These are phyloP conservation scores for Anoplolepis gracilipes DNA, from an alignment of 1,140 invertebrate genomes.

Conservation along the genomic window DNA sequence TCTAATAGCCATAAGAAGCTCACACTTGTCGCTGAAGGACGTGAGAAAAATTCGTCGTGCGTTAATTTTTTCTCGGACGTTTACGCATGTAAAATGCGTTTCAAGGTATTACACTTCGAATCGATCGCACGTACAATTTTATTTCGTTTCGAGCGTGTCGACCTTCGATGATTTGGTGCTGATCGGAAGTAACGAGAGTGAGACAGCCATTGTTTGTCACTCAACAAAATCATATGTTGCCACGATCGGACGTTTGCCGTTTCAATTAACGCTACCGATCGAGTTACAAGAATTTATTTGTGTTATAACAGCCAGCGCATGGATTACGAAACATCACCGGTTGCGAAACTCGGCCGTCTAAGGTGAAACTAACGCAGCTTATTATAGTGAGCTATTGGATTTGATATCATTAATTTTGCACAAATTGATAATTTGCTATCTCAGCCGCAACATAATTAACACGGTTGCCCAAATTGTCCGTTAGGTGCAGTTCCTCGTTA, in stretches of 20 bases:
- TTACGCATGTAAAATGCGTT: constrained; percentile 21
- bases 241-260: not conserved
- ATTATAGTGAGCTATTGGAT: constrained; percentile 22
- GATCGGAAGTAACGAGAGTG: constrained; percentile 58
- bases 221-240: constrained; percentile 10
- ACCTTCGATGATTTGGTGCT: constrained; percentile 23
- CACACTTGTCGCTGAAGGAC: constrained; percentile 30
- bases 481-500: not conserved
- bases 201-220: constrained; percentile 43
- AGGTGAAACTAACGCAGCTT: constrained; percentile 57
- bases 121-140: constrained; percentile 12
- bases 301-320: not conserved
- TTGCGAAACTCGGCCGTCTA: constrained; percentile 44
- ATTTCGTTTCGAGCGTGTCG: not conserved
- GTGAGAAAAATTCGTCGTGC: constrained; percentile 24
- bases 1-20: not conserved
- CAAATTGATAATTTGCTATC: constrained; percentile 47
- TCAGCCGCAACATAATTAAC: constrained; percentile 45
- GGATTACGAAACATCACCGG: constrained; percentile 47
- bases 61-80: constrained; percentile 17
- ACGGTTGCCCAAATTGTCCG: not conserved
- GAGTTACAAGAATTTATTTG: constrained; percentile 23
- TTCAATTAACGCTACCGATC: not conserved
- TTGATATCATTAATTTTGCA: constrained; percentile 31
- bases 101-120: constrained; percentile 5